Conservation (phyloP, 2,113 vertebrate species). For the Cichladusa arquata region DNA sequence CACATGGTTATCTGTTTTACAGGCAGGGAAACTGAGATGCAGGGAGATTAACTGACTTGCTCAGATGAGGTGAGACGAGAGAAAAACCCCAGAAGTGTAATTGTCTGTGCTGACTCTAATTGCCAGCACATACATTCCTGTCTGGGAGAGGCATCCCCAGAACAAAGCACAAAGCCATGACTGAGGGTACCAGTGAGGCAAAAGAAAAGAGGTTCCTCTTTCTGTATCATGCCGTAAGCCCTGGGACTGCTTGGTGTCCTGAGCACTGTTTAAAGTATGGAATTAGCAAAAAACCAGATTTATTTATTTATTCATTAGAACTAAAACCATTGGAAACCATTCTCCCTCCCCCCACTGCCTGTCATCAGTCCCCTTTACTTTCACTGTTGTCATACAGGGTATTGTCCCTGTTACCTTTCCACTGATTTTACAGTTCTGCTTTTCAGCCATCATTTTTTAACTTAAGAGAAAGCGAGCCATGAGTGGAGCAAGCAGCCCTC, state of each 20-base stretch:
- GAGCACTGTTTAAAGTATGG: background rate
- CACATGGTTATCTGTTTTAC: background rate
- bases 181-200: background rate
- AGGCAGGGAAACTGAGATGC: background rate
- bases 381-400: background rate
- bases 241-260: background rate
- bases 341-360: background rate
- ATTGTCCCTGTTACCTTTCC: background rate
- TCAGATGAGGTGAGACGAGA: slow-evolving; percentile 9
- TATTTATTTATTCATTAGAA: background rate
- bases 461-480: background rate
- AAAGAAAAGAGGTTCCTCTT: background rate
- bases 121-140: background rate
- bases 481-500: background rate
- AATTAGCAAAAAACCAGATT: background rate
- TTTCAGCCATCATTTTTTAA: background rate
- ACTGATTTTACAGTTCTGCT: background rate
- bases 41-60: slow-evolving; percentile 34
- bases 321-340: background rate
- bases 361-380: background rate
- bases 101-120: background rate
- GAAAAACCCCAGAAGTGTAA: slow-evolving; percentile 7
- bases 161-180: background rate
- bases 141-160: background rate
- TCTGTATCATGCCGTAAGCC: background rate